A percentile compares a stretch with the other conserved stretches of the same genome.
These are phyloP conservation scores for Drosophila virilis DNA, from an alignment of 1,140 invertebrate species.

Conservation along the genomic window DNA sequence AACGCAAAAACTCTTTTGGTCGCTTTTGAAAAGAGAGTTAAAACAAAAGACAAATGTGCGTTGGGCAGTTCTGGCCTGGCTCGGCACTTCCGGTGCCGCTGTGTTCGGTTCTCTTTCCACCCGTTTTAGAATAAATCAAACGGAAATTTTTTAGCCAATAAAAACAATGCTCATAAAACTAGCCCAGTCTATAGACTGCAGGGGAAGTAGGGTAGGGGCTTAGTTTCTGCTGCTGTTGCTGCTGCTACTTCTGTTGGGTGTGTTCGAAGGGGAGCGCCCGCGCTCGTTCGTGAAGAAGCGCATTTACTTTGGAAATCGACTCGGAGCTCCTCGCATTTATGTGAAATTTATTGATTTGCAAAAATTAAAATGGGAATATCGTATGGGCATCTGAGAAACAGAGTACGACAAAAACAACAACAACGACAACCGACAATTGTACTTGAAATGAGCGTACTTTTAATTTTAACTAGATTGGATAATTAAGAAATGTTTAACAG, in stretches of 20 bases:
- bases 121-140: slow-evolving; percentile 73
- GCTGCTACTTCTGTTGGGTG: slow-evolving; percentile 28
- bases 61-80: slow-evolving; percentile 35
- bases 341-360: slow-evolving; percentile 75
- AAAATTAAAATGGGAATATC: slow-evolving; percentile 56
- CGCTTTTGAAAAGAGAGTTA: slow-evolving; percentile 11
- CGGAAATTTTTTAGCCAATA: slow-evolving; percentile 59
- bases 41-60: slow-evolving; percentile 56
- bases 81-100: slow-evolving; percentile 72
- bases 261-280: slow-evolving; percentile 66
- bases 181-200: slow-evolving; percentile 40
- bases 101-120: slow-evolving; percentile 23
- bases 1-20: slow-evolving; percentile 15
- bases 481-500: not conserved
- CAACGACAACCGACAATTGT: slow-evolving; percentile 9
- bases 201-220: not conserved
- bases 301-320: slow-evolving; percentile 64
- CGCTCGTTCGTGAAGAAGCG: slow-evolving; percentile 69
- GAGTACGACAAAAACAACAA: not conserved
- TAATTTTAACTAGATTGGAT: slow-evolving; percentile 52
- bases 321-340: slow-evolving; percentile 54
- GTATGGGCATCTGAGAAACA: slow-evolving; percentile 7
- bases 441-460: slow-evolving; percentile 54
- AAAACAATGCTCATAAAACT: slow-evolving; percentile 54
- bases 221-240: slow-evolving; percentile 1